These are phyloP conservation scores for Amia ocellicauda DNA, from an alignment of 2,113 vertebrate genomes.

Conservation along the genomic window DNA sequence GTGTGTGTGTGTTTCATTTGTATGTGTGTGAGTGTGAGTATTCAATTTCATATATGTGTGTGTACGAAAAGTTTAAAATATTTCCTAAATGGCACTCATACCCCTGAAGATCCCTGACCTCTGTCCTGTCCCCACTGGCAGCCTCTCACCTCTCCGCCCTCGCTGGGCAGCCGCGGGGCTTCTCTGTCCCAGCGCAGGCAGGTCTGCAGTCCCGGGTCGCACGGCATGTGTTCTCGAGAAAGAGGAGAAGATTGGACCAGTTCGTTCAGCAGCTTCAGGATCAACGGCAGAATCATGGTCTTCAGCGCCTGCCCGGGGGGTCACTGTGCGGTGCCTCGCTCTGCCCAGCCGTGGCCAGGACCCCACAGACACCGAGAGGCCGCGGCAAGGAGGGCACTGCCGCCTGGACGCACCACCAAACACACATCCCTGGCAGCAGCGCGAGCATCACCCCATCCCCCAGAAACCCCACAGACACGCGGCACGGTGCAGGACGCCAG, in stretches of 20 bases:
- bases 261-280: slow-evolving; percentile 61
- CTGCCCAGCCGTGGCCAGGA: slow-evolving; percentile 14
- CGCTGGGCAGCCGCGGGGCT: slow-evolving; percentile 27
- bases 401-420: slow-evolving; percentile 7
- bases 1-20: no score
- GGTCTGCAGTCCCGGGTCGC: slow-evolving; percentile 50
- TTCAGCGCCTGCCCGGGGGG: slow-evolving; percentile 40
- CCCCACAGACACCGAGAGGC: slow-evolving; percentile 10
- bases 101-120: slow-evolving; percentile 4
- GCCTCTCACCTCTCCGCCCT: slow-evolving; percentile 62
- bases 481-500: slow-evolving; percentile 15
- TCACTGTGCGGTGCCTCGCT: slow-evolving; percentile 6
- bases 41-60: no score
- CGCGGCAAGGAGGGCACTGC: slow-evolving; percentile 10
- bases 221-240: slow-evolving; percentile 56
- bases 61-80: no score
- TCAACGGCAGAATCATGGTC: slow-evolving; percentile 64
- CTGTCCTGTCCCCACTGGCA: neutral
- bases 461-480: neutral
- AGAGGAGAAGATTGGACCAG: slow-evolving; percentile 45
- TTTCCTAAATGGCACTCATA: slow-evolving; percentile 19
- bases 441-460: slow-evolving; percentile 25
- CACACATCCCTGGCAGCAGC: slow-evolving; percentile 37
- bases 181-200: slow-evolving; percentile 53
- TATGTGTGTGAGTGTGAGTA: no score